Percentiles rank a stretch among this genome's conserved stretches.
Evolutionary conservation across 2,113 vertebrate genomes (phyloP).

Genomic region (Prionailurus bengalensis): DNA sequence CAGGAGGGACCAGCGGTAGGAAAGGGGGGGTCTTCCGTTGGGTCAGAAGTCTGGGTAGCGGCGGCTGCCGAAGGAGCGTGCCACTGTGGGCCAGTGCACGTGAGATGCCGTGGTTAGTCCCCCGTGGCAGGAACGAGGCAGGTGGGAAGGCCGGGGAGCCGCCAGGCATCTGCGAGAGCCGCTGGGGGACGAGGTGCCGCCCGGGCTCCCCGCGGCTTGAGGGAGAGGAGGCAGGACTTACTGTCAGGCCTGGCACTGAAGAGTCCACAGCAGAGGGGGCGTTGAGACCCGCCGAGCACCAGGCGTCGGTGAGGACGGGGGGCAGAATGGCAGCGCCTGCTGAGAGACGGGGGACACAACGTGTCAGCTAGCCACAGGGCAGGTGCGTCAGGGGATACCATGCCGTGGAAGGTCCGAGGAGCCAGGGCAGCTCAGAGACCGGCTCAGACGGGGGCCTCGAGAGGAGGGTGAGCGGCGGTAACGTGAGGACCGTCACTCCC

Average conservation of each 20-base stretch:
- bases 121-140: not conserved
- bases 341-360: too few species aligned
- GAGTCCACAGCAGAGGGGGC: too few species aligned
- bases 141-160: fast-evolving
- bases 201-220: not conserved
- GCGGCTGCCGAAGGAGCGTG: fast-evolving
- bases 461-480: fast-evolving
- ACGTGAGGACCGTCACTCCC: fast-evolving
- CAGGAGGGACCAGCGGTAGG: not conserved
- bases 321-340: not conserved
- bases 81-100: fast-evolving
- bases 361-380: not conserved
- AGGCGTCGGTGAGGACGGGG: not conserved
- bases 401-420: not conserved
- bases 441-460: fast-evolving
- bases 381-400: fast-evolving
- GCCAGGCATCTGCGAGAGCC: fast-evolving
- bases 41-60: not conserved
- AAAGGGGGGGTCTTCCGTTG: not conserved
- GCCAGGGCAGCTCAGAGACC: not conserved
- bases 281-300: fast-evolving
- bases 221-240: too few species aligned
- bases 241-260: too few species aligned
- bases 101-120: too few species aligned
- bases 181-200: too few species aligned